These are phyloP conservation scores for Mercenaria mercenaria DNA, from an alignment of 1,140 invertebrate genomes.

Conservation along the genomic window DNA sequence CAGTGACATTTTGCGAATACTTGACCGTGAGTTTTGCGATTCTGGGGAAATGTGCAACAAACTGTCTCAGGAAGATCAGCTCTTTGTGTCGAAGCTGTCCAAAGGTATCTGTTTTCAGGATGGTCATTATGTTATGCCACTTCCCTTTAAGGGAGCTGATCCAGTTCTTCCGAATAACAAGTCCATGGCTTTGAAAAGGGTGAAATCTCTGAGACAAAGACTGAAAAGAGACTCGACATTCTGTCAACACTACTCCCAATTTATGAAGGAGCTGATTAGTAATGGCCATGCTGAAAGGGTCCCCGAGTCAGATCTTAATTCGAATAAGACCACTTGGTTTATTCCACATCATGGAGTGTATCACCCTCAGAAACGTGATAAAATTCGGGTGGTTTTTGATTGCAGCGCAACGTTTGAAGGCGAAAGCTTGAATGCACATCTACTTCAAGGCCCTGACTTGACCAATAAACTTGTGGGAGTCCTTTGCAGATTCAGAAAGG, in stretches of 20 bases:
- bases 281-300: conserved; percentile 51
- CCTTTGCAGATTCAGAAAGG: conserved; percentile 49
- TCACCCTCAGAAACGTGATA: conserved; percentile 65
- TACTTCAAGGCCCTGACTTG: conserved; percentile 70
- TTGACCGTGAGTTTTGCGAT: conserved; percentile 18
- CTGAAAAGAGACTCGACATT: neutral
- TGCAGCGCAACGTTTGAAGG: conserved; percentile 62
- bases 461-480: conserved; percentile 67
- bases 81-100: neutral
- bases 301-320: neutral
- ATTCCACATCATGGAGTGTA: conserved; percentile 70
- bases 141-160: neutral
- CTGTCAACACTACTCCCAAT: conserved; percentile 5
- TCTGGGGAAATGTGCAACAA: neutral
- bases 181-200: neutral
- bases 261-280: neutral
- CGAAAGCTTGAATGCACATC: conserved; percentile 56
- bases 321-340: conserved; percentile 63
- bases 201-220: neutral
- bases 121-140: neutral
- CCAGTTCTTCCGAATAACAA: conserved; percentile 42
- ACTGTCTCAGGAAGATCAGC: neutral
- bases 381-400: conserved; percentile 71
- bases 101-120: neutral
- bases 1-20: neutral